These are phyloP conservation scores for Dasypolia templi DNA, from an alignment of 2,888 invertebrate genomes.

Conservation along the genomic window DNA sequence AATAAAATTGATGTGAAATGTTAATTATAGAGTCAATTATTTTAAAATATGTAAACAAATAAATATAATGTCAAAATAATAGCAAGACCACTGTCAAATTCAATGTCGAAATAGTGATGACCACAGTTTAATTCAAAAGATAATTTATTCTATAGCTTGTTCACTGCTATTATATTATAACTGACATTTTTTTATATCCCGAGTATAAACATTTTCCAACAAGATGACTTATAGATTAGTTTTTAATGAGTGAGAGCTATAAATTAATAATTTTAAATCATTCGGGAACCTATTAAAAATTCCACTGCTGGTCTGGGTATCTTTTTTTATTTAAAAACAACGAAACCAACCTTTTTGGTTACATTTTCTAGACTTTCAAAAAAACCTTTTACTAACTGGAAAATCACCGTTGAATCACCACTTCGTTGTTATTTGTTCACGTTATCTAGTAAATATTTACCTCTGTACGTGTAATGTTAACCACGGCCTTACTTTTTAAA, in stretches of 20 bases:
- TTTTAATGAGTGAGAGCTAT: no score
- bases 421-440: not conserved
- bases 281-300: no score
- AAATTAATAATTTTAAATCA: no score
- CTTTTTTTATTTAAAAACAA: not conserved
- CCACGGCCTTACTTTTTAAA: conserved; percentile 39
- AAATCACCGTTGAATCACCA: conserved; percentile 17
- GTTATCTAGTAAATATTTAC: conserved; percentile 21
- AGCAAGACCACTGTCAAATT: not conserved
- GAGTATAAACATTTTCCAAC: no score
- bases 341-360: not conserved
- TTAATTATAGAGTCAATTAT: not conserved
- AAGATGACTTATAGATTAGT: no score
- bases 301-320: not conserved
- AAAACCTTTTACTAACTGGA: not conserved
- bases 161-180: not conserved
- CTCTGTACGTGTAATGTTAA: not conserved
- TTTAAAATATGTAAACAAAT: not conserved
- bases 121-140: not conserved
- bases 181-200: not conserved
- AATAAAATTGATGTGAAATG: not conserved
- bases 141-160: not conserved
- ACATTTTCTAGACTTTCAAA: not conserved
- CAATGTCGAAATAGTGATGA: not conserved
- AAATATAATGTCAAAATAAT: not conserved